Evolutionary conservation across 2,797 vertebrate species (phyloP), one percentile per base, ranked within the genome.

Genomic region (Sparus aurata): DNA sequence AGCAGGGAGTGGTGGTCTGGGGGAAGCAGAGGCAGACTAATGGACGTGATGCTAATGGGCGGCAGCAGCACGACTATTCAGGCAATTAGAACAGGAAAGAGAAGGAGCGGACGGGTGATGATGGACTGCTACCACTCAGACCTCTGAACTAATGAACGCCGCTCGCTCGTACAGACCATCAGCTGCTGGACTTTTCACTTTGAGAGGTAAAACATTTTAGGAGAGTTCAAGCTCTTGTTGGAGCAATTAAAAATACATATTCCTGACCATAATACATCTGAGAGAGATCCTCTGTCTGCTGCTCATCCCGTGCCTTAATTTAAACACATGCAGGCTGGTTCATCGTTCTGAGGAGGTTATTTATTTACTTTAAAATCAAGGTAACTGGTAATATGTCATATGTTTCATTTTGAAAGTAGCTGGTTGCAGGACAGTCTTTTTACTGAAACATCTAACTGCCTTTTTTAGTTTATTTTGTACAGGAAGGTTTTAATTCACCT

Each of bases 21-120:
- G 67, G 68, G 63, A 75, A 50, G 69, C 59, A 70, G n/a, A 84
- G 69, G 70, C 75, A 76, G 88, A 85, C 94, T 95, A 95, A 96
- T 95, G 94, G 94, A 94, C 87, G 69, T 81, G 64, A 69, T 54
- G 69, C 93, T 96, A 95, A 95, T 95, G 94, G 94, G 85, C 67
- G 80, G 80, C 74, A 73, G 79, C 85, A 86, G 85, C 30, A 75
- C 16, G 34, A 84, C 83, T 89, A 72, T 87, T 82, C 58, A 65
- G 87, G 87, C 92, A 91, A 95, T 95, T 94, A 95, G 88, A 90
- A 75, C 88, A 94, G 94, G 93, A 95, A 95, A 94, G 93, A 86
- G 86, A 87, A 77, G 22, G 5, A 83, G 82, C 10, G 53, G 77
- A 81, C 65, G 73, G 84, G 79, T 84, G 86, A 53, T 91, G 91